These are phyloP conservation scores for Drusus annulatus DNA, from an alignment of 1,140 invertebrate genomes.

Conservation along the genomic window DNA sequence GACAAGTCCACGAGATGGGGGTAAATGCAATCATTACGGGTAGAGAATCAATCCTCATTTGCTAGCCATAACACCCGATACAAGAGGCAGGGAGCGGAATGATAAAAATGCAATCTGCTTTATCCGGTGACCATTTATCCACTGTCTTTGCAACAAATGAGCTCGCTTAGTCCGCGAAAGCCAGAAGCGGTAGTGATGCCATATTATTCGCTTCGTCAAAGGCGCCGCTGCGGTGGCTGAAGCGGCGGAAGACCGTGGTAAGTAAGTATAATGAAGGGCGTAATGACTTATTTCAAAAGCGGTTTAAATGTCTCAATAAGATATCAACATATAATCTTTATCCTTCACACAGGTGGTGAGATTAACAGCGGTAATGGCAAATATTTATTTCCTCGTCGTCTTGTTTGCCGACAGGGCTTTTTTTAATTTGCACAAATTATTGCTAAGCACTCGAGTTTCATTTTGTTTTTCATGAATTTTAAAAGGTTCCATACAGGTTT, in stretches of 20 bases:
- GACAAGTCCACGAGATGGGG: conserved; percentile 27
- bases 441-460: background rate
- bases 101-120: conserved; percentile 35
- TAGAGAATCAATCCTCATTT: conserved; percentile 43
- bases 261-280: conserved; percentile 24
- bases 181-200: conserved; percentile 22
- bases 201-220: conserved; percentile 34
- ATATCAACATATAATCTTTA: conserved; percentile 40
- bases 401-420: conserved; percentile 1
- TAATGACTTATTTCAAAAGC: conserved; percentile 50
- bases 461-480: background rate
- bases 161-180: conserved; percentile 37
- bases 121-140: conserved; percentile 41
- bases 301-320: conserved; percentile 48
- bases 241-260: too few relatives aligned
- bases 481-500: too few relatives aligned
- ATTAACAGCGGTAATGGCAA: conserved; percentile 22
- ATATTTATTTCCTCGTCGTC: conserved; percentile 28
- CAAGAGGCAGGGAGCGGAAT: conserved; percentile 14
- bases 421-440: conserved; percentile 24
- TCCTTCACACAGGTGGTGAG: conserved; percentile 19
- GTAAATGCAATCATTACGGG: conserved; percentile 33
- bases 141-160: conserved; percentile 42
- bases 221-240: conserved; percentile 34
- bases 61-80: conserved; percentile 12